Evolutionary conservation across 2,797 vertebrate species (phyloP), one percentile per base, ranked within the genome.

Genomic region (Scolopax rusticola): DNA sequence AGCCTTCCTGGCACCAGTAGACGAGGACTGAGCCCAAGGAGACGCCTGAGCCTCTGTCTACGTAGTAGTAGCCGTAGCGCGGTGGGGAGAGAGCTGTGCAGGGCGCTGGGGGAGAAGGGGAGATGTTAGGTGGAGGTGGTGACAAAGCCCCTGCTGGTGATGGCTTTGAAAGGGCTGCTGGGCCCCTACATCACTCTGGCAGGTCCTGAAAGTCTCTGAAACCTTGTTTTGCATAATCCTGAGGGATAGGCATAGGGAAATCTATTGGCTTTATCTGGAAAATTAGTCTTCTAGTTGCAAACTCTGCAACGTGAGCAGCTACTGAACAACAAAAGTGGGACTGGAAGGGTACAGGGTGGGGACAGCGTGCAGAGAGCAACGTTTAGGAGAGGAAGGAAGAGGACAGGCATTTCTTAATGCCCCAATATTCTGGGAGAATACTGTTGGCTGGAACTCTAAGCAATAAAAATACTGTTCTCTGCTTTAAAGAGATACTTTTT

Each of bases 1-100:
- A 98, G 8, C 98, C 98, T 6, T 98, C 98, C 57, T 97, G 96
- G 90, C 98, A 98, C 98, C 97, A 98, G 96, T 98, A 99, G 19
- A 96, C 90, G 14, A 98, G 84, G 38, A 97, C 95, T 0, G 97
- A 98, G 76, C 98, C 98, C 11, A 98, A 9, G 1, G 98, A 98
- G 77, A 97, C 30, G 0, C 98, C 98, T 0, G 97, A 98, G 28
- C 98, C 98, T 12, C 85, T 95, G 79, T 98, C 98, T 13, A 98
- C 97, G 0, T 98, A 98, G 94, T 98, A 98, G 60, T 98, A 98
- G 9, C 99, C 98, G 1, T 98, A 94, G 21, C 83, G 97, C 3
- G 98, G 98, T 0, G 98, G 97, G 19, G 97, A 85, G 11, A 98
- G 94, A 5, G 98, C 92, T 2, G 81, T 43, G 40, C 98, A 98